Conservation (phyloP, 1,140 invertebrate species). For the Copidosoma floridanum region DNA sequence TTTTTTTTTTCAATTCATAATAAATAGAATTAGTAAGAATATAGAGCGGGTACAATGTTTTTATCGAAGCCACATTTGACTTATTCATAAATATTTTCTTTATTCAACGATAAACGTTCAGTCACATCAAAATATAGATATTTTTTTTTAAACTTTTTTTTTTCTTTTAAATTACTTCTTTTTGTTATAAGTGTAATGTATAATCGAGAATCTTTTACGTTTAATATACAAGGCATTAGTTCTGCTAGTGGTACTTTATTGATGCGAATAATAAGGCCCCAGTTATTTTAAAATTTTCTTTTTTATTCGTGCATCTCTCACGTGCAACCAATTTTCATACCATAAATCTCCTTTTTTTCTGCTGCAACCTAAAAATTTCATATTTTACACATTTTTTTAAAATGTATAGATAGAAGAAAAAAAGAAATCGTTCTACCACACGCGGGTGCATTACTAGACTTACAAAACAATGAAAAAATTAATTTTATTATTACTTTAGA, state of each 20-base stretch:
- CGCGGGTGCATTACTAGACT: too few species aligned
- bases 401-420: too few species aligned
- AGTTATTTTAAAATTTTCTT: too few species aligned
- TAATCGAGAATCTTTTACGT: constrained; percentile 28
- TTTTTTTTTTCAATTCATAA: constrained; percentile 40
- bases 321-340: constrained; percentile 25
- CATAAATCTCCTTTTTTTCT: neutral
- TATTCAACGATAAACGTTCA: constrained; percentile 11
- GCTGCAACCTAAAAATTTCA: neutral
- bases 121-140: constrained; percentile 16
- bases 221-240: constrained; percentile 39
- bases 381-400: too few species aligned
- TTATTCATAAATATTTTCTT: constrained; percentile 31
- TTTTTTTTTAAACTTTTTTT: neutral
- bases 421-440: too few species aligned
- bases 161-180: neutral
- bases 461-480: too few species aligned
- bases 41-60: constrained; percentile 48
- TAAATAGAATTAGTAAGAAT: constrained; percentile 53
- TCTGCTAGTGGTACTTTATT: constrained; percentile 34
- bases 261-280: constrained; percentile 45
- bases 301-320: constrained; percentile 24
- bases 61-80: constrained; percentile 35
- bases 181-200: constrained; percentile 31
- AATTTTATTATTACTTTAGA: too few species aligned